Evolutionary conservation across 2,797 vertebrate genomes (phyloP).

Genomic region (Gadopsis marmoratus): DNA sequence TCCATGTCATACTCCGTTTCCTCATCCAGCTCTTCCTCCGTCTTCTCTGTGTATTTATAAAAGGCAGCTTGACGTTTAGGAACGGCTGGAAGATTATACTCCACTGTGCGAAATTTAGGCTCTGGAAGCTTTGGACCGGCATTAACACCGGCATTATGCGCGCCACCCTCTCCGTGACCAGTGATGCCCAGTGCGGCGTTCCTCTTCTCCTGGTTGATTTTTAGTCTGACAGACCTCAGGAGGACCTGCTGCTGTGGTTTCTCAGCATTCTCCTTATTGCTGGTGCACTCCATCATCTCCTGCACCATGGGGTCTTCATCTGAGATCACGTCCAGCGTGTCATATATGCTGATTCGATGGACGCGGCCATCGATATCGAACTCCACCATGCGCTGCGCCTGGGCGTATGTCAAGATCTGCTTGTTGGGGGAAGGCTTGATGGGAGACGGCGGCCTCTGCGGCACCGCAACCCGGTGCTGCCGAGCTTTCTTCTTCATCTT

Average conservation of each 20-base stretch:
- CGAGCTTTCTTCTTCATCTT: conserved; percentile 98
- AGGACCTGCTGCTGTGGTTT: conserved; percentile 89
- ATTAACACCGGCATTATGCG: conserved; percentile 41
- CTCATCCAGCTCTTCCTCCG: conserved; percentile 93
- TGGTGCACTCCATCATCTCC: conserved; percentile 96
- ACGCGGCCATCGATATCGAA: conserved; percentile 95
- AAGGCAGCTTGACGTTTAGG: conserved; percentile 89
- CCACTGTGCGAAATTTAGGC: conserved; percentile 93
- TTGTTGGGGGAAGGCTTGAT: conserved; percentile 95
- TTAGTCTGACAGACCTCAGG: conserved; percentile 90
- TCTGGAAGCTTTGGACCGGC: conserved; percentile 88
- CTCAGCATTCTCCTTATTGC: conserved; percentile 98
- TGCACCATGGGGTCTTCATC: conserved; percentile 94
- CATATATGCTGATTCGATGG: conserved; percentile 95
- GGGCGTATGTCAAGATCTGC: conserved; percentile 97
- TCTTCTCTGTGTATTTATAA: conserved; percentile 93
- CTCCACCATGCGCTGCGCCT: conserved; percentile 98
- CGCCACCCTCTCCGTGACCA: conserved; percentile 66
- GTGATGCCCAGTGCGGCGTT: conserved; percentile 82
- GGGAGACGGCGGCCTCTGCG: conserved; percentile 91
- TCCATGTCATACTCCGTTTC: conserved; percentile 99
- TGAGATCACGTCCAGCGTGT: conserved; percentile 92
- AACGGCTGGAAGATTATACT: conserved; percentile 94
- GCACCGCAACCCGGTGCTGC: conserved; percentile 90
- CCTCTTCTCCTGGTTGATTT: conserved; percentile 92